phyloP scores from a whole-genome alignment of 2,888 invertebrate genomes.

The Oegoconia quadripuncta region DNA sequence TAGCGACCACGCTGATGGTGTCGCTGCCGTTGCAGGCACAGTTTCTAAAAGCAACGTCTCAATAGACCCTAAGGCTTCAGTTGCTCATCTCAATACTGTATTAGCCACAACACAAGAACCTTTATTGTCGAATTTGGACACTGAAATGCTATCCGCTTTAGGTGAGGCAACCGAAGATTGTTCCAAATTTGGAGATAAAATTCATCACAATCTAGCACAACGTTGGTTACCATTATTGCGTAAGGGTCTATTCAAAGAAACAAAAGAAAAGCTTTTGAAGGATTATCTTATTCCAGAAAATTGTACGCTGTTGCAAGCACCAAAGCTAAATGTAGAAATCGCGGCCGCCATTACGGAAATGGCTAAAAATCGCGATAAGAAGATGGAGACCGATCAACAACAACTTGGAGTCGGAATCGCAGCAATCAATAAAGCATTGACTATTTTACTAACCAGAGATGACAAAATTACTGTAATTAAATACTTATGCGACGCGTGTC shows the following conservation, averaged over 20 bases:
- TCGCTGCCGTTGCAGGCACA: too few relatives aligned
- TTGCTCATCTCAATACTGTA: too few relatives aligned
- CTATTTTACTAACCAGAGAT: background rate
- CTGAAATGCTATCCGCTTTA: background rate
- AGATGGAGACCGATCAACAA: background rate
- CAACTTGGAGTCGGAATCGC: background rate
- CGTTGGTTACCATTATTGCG: background rate
- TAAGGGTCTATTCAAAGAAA: background rate
- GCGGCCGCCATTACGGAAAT: background rate
- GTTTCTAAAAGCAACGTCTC: too few relatives aligned
- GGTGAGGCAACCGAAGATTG: background rate
- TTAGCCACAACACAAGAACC: too few relatives aligned
- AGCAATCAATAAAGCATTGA: background rate
- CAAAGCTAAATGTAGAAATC: conserved; percentile 1
- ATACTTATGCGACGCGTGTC: conserved; percentile 10
- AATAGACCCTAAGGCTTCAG: too few relatives aligned
- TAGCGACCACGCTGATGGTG: too few relatives aligned
- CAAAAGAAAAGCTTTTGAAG: background rate
- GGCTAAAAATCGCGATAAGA: background rate
- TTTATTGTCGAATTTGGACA: too few relatives aligned
- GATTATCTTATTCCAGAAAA: background rate
- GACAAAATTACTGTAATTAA: background rate
- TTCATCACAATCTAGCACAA: background rate
- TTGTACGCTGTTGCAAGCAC: background rate
- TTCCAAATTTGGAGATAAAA: background rate